Conservation (phyloP, 2,888 invertebrate genomes). For the Sarcophaga variegata region DNA sequence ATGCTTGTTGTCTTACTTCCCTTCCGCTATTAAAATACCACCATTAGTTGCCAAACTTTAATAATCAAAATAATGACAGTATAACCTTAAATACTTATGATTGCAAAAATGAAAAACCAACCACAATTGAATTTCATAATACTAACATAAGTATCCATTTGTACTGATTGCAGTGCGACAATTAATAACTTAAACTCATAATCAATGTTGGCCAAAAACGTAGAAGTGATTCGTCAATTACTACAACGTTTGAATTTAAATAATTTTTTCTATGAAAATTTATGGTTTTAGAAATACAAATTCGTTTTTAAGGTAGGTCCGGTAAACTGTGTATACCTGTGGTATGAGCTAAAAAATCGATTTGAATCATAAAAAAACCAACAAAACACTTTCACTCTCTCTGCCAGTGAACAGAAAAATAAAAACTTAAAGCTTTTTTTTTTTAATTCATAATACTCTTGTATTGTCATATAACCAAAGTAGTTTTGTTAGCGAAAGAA, state of each 20-base stretch:
- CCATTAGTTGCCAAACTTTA: slow-evolving; percentile 32
- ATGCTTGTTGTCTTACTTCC: slow-evolving; percentile 16
- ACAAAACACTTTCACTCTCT: slow-evolving; percentile 77
- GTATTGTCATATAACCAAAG: neutral
- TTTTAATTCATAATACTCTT: slow-evolving; percentile 35
- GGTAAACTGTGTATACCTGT: slow-evolving; percentile 58
- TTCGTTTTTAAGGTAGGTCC: slow-evolving; percentile 68
- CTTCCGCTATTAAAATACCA: neutral
- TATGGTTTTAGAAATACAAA: slow-evolving; percentile 21
- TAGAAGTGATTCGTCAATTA: slow-evolving; percentile 29
- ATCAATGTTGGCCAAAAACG: slow-evolving; percentile 5
- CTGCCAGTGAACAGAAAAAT: slow-evolving; percentile 6
- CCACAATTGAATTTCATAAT: slow-evolving; percentile 50
- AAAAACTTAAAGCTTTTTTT: slow-evolving; percentile 9
- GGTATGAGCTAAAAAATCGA: slow-evolving; percentile 60
- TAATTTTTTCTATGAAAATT: slow-evolving; percentile 12
- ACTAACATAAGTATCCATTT: neutral
- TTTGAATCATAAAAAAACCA: slow-evolving; percentile 35
- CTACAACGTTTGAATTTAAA: slow-evolving; percentile 59
- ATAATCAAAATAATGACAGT: slow-evolving; percentile 33
- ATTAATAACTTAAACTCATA: slow-evolving; percentile 21
- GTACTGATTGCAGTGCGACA: slow-evolving; percentile 14
- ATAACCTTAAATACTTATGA: slow-evolving; percentile 43
- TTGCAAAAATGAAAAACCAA: slow-evolving; percentile 26
- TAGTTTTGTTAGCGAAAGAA: slow-evolving; percentile 1